A percentile compares a stretch with the other conserved stretches of the same genome.
Conservation (phyloP, 2,797 vertebrate species). For the Jordanella pulchra region DNA sequence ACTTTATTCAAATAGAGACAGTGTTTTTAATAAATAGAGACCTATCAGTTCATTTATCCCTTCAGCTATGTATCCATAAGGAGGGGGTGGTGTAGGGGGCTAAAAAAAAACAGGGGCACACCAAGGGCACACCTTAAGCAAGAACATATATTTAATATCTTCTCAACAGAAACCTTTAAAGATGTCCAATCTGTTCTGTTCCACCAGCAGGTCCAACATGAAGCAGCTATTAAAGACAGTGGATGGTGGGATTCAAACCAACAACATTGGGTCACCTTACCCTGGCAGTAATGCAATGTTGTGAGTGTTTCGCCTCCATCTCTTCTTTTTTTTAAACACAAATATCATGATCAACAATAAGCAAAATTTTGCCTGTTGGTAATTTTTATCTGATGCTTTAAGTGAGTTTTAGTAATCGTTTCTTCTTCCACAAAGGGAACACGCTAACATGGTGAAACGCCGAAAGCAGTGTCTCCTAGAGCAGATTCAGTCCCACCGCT, state of each 20-base stretch:
- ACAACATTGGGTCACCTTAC: slow-evolving; percentile 77
- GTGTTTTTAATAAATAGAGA: not conserved
- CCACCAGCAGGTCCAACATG: slow-evolving; percentile 84
- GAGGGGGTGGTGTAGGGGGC: not conserved
- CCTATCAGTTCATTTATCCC: not conserved
- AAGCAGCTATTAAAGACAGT: slow-evolving; percentile 88
- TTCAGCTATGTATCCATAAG: not conserved
- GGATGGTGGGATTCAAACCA: slow-evolving; percentile 83
- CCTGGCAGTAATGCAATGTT: slow-evolving; percentile 57
- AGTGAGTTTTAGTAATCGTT: not conserved
- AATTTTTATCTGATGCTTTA: not conserved
- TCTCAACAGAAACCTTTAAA: not conserved
- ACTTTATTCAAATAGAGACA: not conserved
- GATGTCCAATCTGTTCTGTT: slow-evolving; percentile 11
- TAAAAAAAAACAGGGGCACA: not conserved
- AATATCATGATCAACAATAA: not conserved
- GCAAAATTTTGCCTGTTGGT: not conserved
- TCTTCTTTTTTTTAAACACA: not conserved
- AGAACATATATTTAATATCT: not conserved
- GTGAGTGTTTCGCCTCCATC: slow-evolving; percentile 62
- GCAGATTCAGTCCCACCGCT: slow-evolving; percentile 83
- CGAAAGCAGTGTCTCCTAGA: slow-evolving; percentile 85
- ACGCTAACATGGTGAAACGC: slow-evolving; percentile 83
- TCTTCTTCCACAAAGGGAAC: slow-evolving; percentile 78
- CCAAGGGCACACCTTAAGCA: not conserved